Conservation (phyloP, 1,140 invertebrate species). For the Drosophila burlai region DNA sequence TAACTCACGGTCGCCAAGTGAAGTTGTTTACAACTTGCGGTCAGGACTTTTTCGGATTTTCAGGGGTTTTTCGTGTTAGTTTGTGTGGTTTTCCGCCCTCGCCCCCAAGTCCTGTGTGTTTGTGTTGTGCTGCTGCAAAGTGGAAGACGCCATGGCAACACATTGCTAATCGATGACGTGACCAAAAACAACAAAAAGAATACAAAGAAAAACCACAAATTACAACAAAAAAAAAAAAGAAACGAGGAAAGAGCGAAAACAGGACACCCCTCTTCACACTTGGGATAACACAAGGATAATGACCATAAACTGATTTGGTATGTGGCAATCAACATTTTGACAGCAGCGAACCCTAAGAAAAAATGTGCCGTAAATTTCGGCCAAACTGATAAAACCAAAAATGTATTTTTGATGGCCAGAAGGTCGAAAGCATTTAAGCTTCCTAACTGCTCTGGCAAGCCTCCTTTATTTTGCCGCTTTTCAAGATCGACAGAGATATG, state of each 20-base stretch:
- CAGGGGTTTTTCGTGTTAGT: constrained; percentile 42
- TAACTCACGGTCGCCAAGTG: constrained; percentile 61
- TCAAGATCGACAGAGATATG: constrained; percentile 48
- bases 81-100: constrained; percentile 43
- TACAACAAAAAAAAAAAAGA: constrained; percentile 5
- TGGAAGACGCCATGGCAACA: constrained; percentile 77
- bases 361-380: constrained; percentile 20
- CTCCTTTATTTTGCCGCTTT: constrained; percentile 33
- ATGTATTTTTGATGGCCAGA: constrained; percentile 49
- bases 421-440: constrained; percentile 14
- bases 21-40: constrained; percentile 64
- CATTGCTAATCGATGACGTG: constrained; percentile 82
- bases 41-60: constrained; percentile 57
- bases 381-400: constrained; percentile 41
- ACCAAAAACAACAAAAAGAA: constrained; percentile 61
- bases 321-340: constrained; percentile 50
- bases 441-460: constrained; percentile 18
- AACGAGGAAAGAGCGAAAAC: background rate
- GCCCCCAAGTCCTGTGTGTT: constrained; percentile 24
- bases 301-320: constrained; percentile 74
- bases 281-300: constrained; percentile 84
- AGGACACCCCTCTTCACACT: constrained; percentile 31
- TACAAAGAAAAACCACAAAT: constrained; percentile 21
- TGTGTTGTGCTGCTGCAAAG: constrained; percentile 69
- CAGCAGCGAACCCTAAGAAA: constrained; percentile 15